Evolutionary conservation across 2,888 invertebrate species (phyloP).

Genomic region (Deilephila elpenor): DNA sequence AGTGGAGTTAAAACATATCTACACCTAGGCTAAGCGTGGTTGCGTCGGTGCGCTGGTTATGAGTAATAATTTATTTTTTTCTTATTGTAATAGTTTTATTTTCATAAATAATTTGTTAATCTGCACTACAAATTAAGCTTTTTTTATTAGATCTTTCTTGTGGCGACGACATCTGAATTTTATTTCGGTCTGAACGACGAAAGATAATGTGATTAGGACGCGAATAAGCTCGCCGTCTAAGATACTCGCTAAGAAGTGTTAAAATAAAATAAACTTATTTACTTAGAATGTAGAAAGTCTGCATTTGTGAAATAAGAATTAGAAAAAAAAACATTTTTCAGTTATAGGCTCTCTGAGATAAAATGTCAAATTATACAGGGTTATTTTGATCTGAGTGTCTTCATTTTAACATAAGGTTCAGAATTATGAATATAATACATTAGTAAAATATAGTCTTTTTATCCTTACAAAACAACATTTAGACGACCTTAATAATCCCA

Average conservation of each 20-base stretch:
- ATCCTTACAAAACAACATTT: too few species aligned
- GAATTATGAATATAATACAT: too few species aligned
- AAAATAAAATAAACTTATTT: conserved; percentile 6
- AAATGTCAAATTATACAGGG: neutral
- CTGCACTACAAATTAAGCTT: neutral
- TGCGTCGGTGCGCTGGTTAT: too few species aligned
- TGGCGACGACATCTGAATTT: conserved; percentile 12
- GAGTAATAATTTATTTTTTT: too few species aligned
- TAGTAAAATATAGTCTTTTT: too few species aligned
- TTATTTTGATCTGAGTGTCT: neutral
- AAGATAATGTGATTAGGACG: conserved; percentile 12
- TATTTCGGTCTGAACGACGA: conserved; percentile 7
- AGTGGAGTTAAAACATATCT: too few species aligned
- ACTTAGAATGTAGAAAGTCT: neutral
- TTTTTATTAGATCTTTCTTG: neutral
- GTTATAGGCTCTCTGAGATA: too few species aligned
- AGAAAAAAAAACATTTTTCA: neutral
- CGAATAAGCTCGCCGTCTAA: conserved; percentile 8
- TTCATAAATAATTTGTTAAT: neutral
- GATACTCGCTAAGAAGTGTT: neutral
- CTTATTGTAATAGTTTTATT: neutral
- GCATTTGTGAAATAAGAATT: neutral
- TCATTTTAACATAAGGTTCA: too few species aligned
- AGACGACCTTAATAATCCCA: too few species aligned
- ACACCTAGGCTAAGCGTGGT: too few species aligned